Percentiles rank a stretch among this genome's conserved stretches.
Evolutionary conservation across 2,797 vertebrate genomes (phyloP).

Genomic region (Macropodus opercularis): DNA sequence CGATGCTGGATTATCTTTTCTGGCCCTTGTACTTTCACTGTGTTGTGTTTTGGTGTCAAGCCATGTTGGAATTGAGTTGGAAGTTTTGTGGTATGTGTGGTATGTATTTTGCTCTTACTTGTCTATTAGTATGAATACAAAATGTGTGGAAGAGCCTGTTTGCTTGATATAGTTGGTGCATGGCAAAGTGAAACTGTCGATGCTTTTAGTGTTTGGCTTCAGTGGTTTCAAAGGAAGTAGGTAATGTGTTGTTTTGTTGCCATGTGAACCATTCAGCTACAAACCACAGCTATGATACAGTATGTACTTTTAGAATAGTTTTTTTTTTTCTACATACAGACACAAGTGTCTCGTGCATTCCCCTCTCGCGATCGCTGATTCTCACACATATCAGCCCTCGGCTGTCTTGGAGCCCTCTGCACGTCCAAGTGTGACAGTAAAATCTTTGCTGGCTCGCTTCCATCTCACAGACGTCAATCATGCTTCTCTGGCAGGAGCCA

Average conservation of each 20-base stretch:
- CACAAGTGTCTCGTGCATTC: slow-evolving; percentile 19
- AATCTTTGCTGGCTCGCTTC: slow-evolving; percentile 63
- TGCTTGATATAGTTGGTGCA: slow-evolving; percentile 1
- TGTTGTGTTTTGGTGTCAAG: slow-evolving; percentile 6
- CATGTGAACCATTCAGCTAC: slow-evolving; percentile 22
- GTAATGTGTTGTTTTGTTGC: slow-evolving; percentile 29
- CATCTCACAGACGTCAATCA: slow-evolving; percentile 71
- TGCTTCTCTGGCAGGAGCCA: slow-evolving; percentile 59
- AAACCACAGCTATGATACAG: slow-evolving; percentile 33
- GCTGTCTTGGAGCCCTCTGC: slow-evolving; percentile 49
- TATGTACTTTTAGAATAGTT: slow-evolving; percentile 6
- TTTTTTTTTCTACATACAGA: slow-evolving; percentile 29
- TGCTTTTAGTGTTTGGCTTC: slow-evolving; percentile 17
- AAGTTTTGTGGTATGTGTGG: slow-evolving; percentile 3
- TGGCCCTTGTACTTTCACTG: slow-evolving; percentile 19
- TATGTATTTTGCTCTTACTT: neutral
- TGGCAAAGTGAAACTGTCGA: slow-evolving; percentile 54
- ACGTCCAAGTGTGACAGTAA: slow-evolving; percentile 61
- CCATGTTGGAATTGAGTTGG: slow-evolving; percentile 10
- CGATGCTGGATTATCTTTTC: too few relatives aligned
- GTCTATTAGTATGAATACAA: neutral
- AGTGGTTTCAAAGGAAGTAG: slow-evolving; percentile 56
- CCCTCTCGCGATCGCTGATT: slow-evolving; percentile 24
- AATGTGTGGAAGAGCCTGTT: slow-evolving; percentile 23
- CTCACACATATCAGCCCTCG: slow-evolving; percentile 46